These are phyloP conservation scores for Pristionchus japonicus DNA, from an alignment of 2,888 invertebrate species.

Conservation along the genomic window DNA sequence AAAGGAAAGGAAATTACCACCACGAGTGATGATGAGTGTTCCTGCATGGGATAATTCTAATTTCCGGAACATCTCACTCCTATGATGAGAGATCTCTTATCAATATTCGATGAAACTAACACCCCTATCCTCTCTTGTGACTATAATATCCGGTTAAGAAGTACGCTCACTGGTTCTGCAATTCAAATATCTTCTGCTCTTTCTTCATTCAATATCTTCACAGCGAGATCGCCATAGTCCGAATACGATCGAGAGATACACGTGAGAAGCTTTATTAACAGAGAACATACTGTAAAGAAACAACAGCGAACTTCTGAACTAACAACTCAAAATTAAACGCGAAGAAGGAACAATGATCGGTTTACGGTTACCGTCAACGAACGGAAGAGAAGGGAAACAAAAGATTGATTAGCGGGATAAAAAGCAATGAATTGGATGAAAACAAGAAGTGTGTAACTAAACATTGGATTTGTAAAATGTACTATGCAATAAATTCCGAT, in stretches of 20 bases:
- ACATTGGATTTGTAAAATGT: background rate
- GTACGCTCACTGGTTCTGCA: background rate
- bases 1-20: background rate
- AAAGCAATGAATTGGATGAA: background rate
- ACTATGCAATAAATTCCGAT: background rate
- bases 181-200: background rate
- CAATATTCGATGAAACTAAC: background rate
- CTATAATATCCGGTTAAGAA: too few relatives aligned
- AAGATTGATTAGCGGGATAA: background rate
- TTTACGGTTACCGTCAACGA: background rate
- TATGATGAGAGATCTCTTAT: background rate
- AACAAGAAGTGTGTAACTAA: background rate
- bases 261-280: background rate
- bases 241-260: background rate
- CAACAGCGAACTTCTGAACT: constrained; percentile 4
- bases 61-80: background rate
- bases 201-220: background rate
- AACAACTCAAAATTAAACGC: background rate
- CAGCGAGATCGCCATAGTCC: background rate
- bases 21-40: background rate
- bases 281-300: background rate
- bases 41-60: background rate
- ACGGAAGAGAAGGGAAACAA: background rate
- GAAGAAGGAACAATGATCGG: background rate
- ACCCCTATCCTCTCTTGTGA: background rate